phyloP scores from a whole-genome alignment of 2,113 vertebrate species.

The Aix galericulata region DNA sequence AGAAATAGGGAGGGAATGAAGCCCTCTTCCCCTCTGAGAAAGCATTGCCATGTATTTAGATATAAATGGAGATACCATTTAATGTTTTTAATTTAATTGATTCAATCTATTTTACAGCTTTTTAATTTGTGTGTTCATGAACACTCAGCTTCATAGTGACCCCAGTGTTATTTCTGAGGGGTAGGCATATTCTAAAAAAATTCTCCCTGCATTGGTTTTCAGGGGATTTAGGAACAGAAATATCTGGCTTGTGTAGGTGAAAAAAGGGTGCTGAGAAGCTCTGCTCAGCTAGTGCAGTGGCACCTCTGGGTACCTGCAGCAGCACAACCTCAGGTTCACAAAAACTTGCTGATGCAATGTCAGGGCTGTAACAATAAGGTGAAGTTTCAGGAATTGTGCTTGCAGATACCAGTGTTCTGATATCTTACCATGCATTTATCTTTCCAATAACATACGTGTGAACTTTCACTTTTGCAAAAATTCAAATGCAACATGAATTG shows the following conservation, averaged over 20 bases:
- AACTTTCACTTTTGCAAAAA: not conserved
- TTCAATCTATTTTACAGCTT: no score
- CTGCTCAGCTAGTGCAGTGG: not conserved
- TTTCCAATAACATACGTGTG: not conserved
- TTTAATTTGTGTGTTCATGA: not conserved
- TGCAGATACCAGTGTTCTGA: not conserved
- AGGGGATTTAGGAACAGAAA: not conserved
- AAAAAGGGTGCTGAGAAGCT: not conserved
- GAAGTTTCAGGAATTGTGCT: not conserved
- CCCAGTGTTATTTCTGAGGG: not conserved
- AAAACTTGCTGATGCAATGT: not conserved
- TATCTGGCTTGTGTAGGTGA: not conserved
- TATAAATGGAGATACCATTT: not conserved
- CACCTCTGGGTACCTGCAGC: not conserved
- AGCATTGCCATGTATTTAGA: not conserved
- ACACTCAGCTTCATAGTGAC: not conserved
- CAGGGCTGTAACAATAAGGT: not conserved
- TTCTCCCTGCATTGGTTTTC: not conserved
- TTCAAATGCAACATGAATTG: not conserved
- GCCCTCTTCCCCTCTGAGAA: not conserved
- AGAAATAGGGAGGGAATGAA: not conserved
- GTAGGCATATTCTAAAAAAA: not conserved
- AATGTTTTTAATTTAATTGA: no score
- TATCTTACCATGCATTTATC: not conserved
- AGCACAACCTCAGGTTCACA: not conserved